phyloP scores from a whole-genome alignment of 2,113 vertebrate genomes.

The Callospermophilus lateralis region DNA sequence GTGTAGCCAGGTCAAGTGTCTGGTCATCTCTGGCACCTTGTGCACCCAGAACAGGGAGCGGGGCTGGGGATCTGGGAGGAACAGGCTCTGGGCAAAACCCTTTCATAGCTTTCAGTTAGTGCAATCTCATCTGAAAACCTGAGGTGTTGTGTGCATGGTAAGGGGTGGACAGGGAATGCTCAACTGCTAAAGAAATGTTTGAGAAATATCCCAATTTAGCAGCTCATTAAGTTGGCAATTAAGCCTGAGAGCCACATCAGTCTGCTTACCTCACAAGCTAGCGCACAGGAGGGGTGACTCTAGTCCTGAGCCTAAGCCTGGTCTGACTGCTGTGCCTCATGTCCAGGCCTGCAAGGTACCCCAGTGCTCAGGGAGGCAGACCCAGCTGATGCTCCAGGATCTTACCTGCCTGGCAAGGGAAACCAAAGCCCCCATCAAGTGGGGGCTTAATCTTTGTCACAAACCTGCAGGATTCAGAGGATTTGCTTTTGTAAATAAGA shows the following conservation, averaged over 20 bases:
- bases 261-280: not conserved
- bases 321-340: not conserved
- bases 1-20: not conserved
- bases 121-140: not conserved
- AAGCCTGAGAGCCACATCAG: not conserved
- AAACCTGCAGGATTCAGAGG: not conserved
- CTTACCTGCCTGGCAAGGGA: not conserved
- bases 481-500: not conserved
- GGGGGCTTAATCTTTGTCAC: not conserved
- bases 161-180: slow-evolving; percentile 28
- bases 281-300: too few species aligned
- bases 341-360: not conserved
- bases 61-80: not conserved
- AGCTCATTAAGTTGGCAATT: slow-evolving; percentile 68
- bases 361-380: not conserved
- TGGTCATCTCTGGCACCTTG: not conserved
- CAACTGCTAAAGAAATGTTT: slow-evolving; percentile 50
- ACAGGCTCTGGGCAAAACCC: not conserved
- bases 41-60: accelerated
- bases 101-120: not conserved
- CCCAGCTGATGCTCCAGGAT: not conserved
- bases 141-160: not conserved
- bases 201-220: slow-evolving; percentile 67
- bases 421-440: not conserved
- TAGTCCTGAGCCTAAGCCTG: accelerated